Evolutionary conservation across 1,140 invertebrate genomes (phyloP), one percentile per base, ranked within the genome.

Genomic region (Diachasma alloeum): DNA sequence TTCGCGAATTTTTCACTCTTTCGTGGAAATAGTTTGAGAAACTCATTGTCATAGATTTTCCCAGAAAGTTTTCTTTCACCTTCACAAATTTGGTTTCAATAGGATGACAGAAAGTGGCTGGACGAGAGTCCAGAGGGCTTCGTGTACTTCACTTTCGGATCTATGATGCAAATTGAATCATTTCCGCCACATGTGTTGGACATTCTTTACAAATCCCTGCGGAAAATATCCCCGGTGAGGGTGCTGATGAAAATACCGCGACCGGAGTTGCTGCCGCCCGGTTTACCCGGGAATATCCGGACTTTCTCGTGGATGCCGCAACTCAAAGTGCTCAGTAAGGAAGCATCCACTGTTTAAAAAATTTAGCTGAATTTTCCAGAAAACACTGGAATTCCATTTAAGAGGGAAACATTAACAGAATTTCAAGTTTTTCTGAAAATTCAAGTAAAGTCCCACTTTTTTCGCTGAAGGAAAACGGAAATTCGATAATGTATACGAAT

Each of bases 91-190:
- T 13, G 46, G 15, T 72, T 67, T 46, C 13, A 31, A 72, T 15
- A 68, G 56, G 53, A 56, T 11, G 11, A 72, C 37, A 39, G 8
- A 79, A 91, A 92, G 59, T 92, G 93, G 83, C 86, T 94, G 48
- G 92, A 94, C 76, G 92, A 91, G 79, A 91, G 93, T 37, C 88
- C 90, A 78, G 85, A 93, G 80, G 94, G 94, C 1, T 92, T 94
- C 1, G 91, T 95, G 44, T 93, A 93, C 76, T 93, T 95, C 78
- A 93, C 92, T 80, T 91, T 95, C 84, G 94, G 94, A 22, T 93
- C 93, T 9, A 90, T 92, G 83, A 85, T 94, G 24, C 91, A 90
- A 74, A 91, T 93, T 87, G 91, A 92, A 91, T 83, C 90, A 84
- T 53, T 88, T 80, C 76, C 84, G 68, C 72, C 80, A n/a, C 8